These are phyloP conservation scores for Pseudorhiza aurosa DNA, from an alignment of 30 jellyfish, hydroid and myxozoan genomes.

Conservation along the genomic window DNA sequence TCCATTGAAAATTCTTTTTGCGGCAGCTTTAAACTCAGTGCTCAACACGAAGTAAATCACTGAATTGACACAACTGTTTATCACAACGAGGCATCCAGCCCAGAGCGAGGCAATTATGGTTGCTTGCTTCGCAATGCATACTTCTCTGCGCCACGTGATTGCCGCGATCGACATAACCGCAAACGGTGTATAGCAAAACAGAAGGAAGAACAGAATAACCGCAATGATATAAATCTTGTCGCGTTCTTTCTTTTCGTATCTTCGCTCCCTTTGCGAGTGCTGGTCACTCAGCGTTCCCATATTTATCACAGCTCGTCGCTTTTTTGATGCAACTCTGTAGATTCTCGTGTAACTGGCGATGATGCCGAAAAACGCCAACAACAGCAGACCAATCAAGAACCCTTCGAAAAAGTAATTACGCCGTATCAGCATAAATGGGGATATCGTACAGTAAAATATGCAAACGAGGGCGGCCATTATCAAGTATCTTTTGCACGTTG, in stretches of 20 bases:
- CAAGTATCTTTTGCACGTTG: conserved; percentile 29
- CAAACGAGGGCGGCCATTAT: neutral
- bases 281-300: conserved; percentile 28
- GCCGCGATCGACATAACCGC: neutral
- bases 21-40: conserved; percentile 34
- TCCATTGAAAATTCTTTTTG: conserved; percentile 17
- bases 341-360: conserved; percentile 22
- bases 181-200: conserved; percentile 29
- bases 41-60: conserved; percentile 35
- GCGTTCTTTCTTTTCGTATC: neutral
- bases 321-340: conserved; percentile 25
- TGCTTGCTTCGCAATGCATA: conserved; percentile 4
- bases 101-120: conserved; percentile 9
- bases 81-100: conserved; percentile 7
- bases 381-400: neutral
- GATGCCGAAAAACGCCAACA: neutral
- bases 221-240: conserved; percentile 13
- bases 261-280: neutral
- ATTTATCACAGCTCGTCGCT: neutral
- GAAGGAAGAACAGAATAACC: neutral
- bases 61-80: conserved; percentile 47
- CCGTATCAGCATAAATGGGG: neutral
- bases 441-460: neutral
- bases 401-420: conserved; percentile 13
- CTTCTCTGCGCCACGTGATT: neutral